Evolutionary conservation across 1,140 invertebrate genomes (phyloP).

Genomic region (Muscidifurax raptorellus): DNA sequence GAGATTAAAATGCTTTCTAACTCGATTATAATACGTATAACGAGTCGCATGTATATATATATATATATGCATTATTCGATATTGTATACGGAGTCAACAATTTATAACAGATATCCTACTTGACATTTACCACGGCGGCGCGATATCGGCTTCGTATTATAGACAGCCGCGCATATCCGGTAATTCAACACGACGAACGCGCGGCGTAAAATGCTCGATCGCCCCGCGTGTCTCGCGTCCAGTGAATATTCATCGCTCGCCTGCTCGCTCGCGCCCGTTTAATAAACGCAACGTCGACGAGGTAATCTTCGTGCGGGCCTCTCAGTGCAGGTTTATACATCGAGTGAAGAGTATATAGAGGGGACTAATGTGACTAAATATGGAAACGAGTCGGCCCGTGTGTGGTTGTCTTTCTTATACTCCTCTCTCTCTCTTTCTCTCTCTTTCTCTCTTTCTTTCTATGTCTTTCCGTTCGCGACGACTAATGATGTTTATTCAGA

Average conservation of each 20-base stretch:
- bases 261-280: not conserved
- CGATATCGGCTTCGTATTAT: slow-evolving; percentile 26
- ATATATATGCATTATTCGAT: not conserved
- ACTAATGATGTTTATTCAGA: slow-evolving; percentile 50
- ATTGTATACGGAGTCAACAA: slow-evolving; percentile 1
- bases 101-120: slow-evolving; percentile 25
- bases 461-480: slow-evolving; percentile 28
- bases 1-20: too few relatives aligned
- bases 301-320: not conserved
- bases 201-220: slow-evolving; percentile 3
- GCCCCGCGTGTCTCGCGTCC: not conserved
- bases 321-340: not conserved
- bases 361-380: slow-evolving; percentile 45
- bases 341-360: not conserved
- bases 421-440: not conserved
- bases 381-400: not conserved
- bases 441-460: not conserved
- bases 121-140: slow-evolving; percentile 15
- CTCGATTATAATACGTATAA: too few relatives aligned
- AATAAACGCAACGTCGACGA: not conserved
- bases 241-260: slow-evolving; percentile 32
- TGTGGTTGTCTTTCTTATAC: not conserved
- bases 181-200: slow-evolving; percentile 33
- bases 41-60: too few relatives aligned
- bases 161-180: slow-evolving; percentile 46